Base-by-base conservation (phyloP, 2,113 vertebrate genomes). In the Sula dactylatra region DNA sequence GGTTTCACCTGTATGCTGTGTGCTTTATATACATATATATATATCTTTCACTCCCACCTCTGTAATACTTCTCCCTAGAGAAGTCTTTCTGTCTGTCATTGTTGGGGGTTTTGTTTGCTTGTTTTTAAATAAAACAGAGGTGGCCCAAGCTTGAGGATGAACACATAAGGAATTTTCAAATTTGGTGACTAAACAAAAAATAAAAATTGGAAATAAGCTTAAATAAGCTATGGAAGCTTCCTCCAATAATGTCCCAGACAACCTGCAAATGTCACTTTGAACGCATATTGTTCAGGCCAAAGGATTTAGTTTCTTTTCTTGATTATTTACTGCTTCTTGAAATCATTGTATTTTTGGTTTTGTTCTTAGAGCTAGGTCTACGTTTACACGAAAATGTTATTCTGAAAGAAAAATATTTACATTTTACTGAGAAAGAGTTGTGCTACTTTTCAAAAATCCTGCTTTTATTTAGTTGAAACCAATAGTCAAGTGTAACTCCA, bases 361-460 rank as follows among this genome's bases (percentile, higher is more conserved):
- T 88, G 86, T 88, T 92, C 88, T 88, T 80, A 86, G 64, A 90
- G 36, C 40, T 61, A 65, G 14, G 49, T 81, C 14, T 91, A 5
- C 16, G 34, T 93, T 93, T 94, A 93, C 9, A 67, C 0, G 1
- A 29, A 89, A 89, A 78, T 76, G 55, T 64, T 94, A 67, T 26
- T 94, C 66, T 78, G 56, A 87, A 95, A 82, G 10, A 81, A 89
- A 86, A 76, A 54, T 62, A 81, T 91, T 97, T 96, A 79, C 27
- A 87, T 74, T 93, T 89, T 58, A 66, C 49, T 25, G 29, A 73
- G 80, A 94, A 77, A 4, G 4, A 42, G 8, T 24, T 80, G 20
- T 67, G 54, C 10, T 31, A 4, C n/a, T 62, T 91, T 95, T 78
- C 38, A 95, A 64, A 94, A 91, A 59, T 34, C 18, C n/a, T 74